Conservation (phyloP, 2,113 vertebrate genomes). For the Tachycineta bicolor region DNA sequence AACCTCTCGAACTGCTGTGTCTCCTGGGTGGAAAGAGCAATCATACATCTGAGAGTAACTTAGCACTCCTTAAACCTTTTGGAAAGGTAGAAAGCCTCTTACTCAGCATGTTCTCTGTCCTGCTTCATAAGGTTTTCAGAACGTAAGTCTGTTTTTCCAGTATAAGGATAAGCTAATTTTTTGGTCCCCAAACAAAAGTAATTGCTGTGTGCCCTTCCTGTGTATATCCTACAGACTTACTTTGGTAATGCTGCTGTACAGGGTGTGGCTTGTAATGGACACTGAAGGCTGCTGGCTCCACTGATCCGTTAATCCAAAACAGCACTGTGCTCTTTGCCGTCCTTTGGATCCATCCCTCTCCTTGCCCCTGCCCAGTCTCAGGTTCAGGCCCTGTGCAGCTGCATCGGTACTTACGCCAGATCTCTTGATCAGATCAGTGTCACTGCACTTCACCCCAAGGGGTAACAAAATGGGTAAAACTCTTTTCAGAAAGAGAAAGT, state of each 20-base stretch:
- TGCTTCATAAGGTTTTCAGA: neutral
- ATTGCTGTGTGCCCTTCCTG: neutral
- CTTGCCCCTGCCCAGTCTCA: neutral
- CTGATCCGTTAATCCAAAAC: neutral
- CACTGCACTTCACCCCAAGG: neutral
- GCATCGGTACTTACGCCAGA: neutral
- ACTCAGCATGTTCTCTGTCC: neutral
- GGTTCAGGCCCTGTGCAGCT: neutral
- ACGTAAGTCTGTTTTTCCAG: neutral
- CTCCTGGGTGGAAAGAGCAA: conserved; percentile 67
- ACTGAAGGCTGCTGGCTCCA: neutral
- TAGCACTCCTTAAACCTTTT: neutral
- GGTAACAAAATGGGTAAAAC: neutral
- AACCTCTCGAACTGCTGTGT: conserved; percentile 92
- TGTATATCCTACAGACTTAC: neutral
- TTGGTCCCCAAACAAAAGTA: neutral
- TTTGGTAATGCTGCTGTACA: neutral
- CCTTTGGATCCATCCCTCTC: neutral
- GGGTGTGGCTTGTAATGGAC: neutral
- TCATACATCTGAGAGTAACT: neutral
- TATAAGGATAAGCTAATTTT: neutral
- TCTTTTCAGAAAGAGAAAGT: neutral
- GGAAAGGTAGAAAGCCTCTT: neutral
- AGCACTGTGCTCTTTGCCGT: neutral
- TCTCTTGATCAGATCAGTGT: neutral